phyloP scores from a whole-genome alignment of 30 jellyfish, hydroid and myxozoan species.

The Sanderia malayensis region DNA sequence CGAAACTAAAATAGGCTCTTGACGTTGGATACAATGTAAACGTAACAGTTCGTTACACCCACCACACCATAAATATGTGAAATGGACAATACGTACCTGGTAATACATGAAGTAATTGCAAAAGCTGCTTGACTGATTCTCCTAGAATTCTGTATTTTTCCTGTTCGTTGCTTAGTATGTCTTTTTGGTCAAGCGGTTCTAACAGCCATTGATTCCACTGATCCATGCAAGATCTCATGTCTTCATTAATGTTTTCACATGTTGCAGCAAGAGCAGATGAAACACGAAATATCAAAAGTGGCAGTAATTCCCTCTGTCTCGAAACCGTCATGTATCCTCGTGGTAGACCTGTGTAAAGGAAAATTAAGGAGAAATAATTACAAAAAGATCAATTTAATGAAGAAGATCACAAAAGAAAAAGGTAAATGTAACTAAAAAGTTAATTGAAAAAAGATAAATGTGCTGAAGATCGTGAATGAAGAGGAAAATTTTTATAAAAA shows the following conservation, averaged over 20 bases:
- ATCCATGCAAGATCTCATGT: slow-evolving; percentile 41
- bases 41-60: background rate
- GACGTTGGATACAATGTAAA: background rate
- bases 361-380: background rate
- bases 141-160: slow-evolving; percentile 9
- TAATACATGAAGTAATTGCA: slow-evolving; percentile 4
- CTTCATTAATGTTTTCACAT: slow-evolving; percentile 21
- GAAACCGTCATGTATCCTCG: slow-evolving; percentile 62
- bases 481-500: no score
- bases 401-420: no score
- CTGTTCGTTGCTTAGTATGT: slow-evolving; percentile 2
- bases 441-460: no score
- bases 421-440: no score
- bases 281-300: slow-evolving; percentile 58
- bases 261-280: slow-evolving; percentile 72
- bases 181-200: slow-evolving; percentile 2
- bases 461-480: no score
- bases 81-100: slow-evolving; percentile 62
- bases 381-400: no score
- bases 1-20: background rate
- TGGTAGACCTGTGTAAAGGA: slow-evolving; percentile 43
- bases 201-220: slow-evolving; percentile 56
- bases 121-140: slow-evolving; percentile 24
- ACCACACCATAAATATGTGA: background rate
- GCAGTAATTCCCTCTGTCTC: slow-evolving; percentile 58